Percentiles rank a stretch among this genome's conserved stretches.
These are phyloP conservation scores for Aspiorhynchus laticeps DNA, from an alignment of 2,113 vertebrate species.

Conservation along the genomic window DNA sequence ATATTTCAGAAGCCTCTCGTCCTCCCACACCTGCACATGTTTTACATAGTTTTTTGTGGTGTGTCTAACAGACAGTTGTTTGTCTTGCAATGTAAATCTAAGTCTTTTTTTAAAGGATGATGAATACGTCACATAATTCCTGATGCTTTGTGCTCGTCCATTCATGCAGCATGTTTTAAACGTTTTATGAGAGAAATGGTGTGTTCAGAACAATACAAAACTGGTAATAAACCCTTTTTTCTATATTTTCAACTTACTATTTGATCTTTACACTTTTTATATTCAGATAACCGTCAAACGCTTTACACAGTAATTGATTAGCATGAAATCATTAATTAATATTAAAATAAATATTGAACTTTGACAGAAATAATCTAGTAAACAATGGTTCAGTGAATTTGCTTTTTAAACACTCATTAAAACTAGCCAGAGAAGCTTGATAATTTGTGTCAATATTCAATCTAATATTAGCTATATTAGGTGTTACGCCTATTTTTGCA, in stretches of 20 bases:
- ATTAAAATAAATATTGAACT: not conserved
- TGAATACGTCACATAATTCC: conserved; percentile 8
- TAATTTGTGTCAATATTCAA: not conserved
- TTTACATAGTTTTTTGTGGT: conserved; percentile 63
- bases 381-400: not conserved
- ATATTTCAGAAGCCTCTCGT: conserved; percentile 69
- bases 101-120: conserved; percentile 60
- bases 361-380: not conserved
- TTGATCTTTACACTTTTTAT: not conserved
- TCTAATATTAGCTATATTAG: not conserved
- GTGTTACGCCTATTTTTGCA: not conserved
- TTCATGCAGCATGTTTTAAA: not conserved
- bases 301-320: not conserved
- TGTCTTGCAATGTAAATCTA: conserved; percentile 70
- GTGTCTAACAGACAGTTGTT: conserved; percentile 60
- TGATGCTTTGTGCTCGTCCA: not conserved
- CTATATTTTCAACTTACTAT: not conserved
- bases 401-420: not conserved
- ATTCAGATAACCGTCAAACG: not conserved
- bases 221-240: not conserved
- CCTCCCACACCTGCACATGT: conserved; percentile 63
- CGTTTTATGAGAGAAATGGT: not conserved
- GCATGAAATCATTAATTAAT: not conserved
- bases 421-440: not conserved
- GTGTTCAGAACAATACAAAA: not conserved